phyloP scores from a whole-genome alignment of 2,888 invertebrate genomes.

The Monochamus alternatus region DNA sequence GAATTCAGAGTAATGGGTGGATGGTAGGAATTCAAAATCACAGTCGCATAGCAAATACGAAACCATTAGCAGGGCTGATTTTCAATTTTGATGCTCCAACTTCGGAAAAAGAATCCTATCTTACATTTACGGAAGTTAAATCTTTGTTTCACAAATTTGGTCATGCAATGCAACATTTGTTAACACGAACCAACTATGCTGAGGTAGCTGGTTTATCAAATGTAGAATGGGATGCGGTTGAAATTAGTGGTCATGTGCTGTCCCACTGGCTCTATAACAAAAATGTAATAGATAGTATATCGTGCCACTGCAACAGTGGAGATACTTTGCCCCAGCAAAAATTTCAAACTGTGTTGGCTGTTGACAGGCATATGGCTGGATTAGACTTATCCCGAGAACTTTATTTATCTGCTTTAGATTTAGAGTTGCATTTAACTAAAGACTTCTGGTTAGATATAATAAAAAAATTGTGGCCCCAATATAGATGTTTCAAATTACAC shows the following conservation, averaged over 20 bases:
- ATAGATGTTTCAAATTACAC: slow-evolving; percentile 83
- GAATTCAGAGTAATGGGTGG: slow-evolving; percentile 79
- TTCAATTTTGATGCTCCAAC: slow-evolving; percentile 85
- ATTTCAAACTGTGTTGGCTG: slow-evolving; percentile 76
- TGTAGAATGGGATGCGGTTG: slow-evolving; percentile 95
- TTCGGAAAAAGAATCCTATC: slow-evolving; percentile 78
- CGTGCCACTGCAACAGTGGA: slow-evolving; percentile 83
- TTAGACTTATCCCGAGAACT: slow-evolving; percentile 86
- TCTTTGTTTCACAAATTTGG: slow-evolving; percentile 91
- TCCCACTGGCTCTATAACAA: slow-evolving; percentile 82
- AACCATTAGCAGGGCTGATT: slow-evolving; percentile 86
- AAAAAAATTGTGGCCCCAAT: slow-evolving; percentile 85
- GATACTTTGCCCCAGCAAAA: slow-evolving; percentile 80
- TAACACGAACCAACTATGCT: slow-evolving; percentile 86
- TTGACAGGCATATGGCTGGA: slow-evolving; percentile 84
- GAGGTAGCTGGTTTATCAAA: slow-evolving; percentile 90
- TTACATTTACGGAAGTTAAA: slow-evolving; percentile 84
- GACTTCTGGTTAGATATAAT: slow-evolving; percentile 90
- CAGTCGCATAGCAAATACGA: slow-evolving; percentile 77
- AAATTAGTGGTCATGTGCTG: slow-evolving; percentile 88
- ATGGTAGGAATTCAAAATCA: slow-evolving; percentile 85
- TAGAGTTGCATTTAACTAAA: slow-evolving; percentile 84
- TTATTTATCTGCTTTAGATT: slow-evolving; percentile 86
- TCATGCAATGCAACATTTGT: slow-evolving; percentile 86
- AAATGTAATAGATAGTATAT: slow-evolving; percentile 72